A percentile compares a stretch with the other conserved stretches of the same genome.
Conservation (phyloP, 2,113 vertebrate species). For the Misgurnus mizolepis region DNA sequence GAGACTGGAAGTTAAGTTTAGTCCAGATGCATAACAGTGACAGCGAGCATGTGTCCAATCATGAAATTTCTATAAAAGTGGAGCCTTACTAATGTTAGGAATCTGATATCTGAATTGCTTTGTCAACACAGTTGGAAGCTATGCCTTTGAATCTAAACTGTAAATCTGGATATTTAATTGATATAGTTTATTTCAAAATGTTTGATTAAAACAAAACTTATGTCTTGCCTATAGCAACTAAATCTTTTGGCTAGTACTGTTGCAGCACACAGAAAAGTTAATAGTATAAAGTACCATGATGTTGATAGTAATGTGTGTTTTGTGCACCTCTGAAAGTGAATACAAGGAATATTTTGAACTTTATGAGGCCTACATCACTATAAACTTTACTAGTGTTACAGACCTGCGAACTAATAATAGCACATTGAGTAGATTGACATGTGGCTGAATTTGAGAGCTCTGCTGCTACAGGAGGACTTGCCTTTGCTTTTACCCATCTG, state of each 20-base stretch:
- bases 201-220: neutral
- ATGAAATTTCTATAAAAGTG: too few species aligned
- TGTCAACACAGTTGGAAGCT: too few species aligned
- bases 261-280: neutral
- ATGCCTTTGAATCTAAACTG: too few species aligned
- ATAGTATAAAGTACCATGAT: neutral
- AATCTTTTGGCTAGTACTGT: neutral
- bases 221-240: neutral
- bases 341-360: constrained; percentile 8
- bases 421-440: constrained; percentile 36
- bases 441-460: constrained; percentile 38
- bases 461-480: neutral
- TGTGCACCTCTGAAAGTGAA: neutral
- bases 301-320: neutral
- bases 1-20: too few species aligned
- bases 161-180: too few species aligned
- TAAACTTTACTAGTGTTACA: constrained; percentile 49
- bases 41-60: too few species aligned
- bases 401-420: constrained; percentile 57
- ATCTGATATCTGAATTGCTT: too few species aligned
- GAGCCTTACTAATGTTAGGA: too few species aligned
- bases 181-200: too few species aligned
- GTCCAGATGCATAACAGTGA: too few species aligned
- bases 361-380: constrained; percentile 28
- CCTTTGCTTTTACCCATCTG: constrained; percentile 26